Conservation (phyloP, 2,888 invertebrate genomes). For the Campopleginae sp. region DNA sequence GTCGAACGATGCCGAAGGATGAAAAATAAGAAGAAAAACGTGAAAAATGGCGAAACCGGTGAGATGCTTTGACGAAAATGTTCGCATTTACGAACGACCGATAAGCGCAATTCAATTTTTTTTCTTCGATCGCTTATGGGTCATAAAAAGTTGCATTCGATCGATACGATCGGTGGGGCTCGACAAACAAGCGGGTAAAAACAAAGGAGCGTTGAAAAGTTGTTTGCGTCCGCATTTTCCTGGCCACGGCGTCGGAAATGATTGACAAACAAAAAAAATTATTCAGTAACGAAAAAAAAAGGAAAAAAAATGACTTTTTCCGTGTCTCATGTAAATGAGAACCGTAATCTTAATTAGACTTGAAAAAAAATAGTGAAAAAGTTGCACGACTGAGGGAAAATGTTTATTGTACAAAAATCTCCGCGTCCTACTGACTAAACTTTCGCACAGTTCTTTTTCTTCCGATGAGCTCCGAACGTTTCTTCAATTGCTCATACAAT, state of each 20-base stretch:
- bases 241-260: not conserved
- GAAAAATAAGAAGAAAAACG: not conserved
- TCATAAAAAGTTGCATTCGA: constrained; percentile 54
- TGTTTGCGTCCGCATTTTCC: not conserved
- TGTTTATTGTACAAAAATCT: not conserved
- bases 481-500: constrained; percentile 29
- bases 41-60: not conserved
- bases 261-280: not conserved
- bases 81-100: not conserved
- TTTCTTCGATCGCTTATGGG: constrained; percentile 41
- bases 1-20: no score
- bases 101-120: not conserved
- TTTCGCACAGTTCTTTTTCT: not conserved
- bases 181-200: not conserved
- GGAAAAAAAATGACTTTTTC: not conserved
- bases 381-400: not conserved
- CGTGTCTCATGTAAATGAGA: not conserved
- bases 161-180: constrained; percentile 19
- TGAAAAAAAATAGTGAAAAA: not conserved
- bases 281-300: not conserved
- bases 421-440: not conserved
- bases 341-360: not conserved
- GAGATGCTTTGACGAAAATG: not conserved
- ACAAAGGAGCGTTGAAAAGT: not conserved
- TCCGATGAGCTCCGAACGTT: constrained; percentile 11